Conservation (phyloP, 2,797 vertebrate genomes). For the Loriculus beryllinus region DNA sequence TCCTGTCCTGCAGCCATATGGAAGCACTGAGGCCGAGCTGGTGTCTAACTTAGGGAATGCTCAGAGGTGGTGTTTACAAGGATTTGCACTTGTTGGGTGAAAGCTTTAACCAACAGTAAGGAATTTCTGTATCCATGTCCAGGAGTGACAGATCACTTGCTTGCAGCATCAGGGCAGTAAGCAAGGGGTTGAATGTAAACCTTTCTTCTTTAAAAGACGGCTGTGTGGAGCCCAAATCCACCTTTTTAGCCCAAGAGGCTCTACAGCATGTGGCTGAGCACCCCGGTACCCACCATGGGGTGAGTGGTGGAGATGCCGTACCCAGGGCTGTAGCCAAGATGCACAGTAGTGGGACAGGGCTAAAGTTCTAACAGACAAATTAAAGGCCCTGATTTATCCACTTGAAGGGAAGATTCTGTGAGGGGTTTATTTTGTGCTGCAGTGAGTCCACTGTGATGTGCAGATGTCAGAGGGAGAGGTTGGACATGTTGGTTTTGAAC, state of each 20-base stretch:
- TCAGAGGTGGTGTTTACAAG: neutral
- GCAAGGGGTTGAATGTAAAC: neutral
- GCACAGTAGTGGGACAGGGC: fast-evolving
- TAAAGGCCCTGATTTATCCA: neutral
- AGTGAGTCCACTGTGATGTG: fast-evolving
- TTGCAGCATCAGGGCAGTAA: fast-evolving
- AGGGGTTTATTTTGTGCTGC: fast-evolving
- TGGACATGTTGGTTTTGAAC: neutral
- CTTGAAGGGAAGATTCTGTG: fast-evolving
- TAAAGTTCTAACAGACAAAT: neutral
- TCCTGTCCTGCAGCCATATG: fast-evolving
- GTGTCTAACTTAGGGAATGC: neutral
- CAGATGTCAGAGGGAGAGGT: fast-evolving
- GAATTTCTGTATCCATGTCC: fast-evolving
- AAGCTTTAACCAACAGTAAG: neutral
- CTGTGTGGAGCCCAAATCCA: neutral
- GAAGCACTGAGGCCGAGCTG: fast-evolving
- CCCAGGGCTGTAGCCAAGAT: neutral
- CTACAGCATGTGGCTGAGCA: fast-evolving
- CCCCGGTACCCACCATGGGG: fast-evolving
- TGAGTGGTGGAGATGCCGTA: fast-evolving
- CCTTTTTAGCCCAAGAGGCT: neutral
- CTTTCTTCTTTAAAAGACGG: neutral
- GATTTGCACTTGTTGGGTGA: neutral
- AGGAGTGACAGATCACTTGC: fast-evolving